phyloP scores from a whole-genome alignment of 2,888 invertebrate genomes.

The Nasonia oneida region DNA sequence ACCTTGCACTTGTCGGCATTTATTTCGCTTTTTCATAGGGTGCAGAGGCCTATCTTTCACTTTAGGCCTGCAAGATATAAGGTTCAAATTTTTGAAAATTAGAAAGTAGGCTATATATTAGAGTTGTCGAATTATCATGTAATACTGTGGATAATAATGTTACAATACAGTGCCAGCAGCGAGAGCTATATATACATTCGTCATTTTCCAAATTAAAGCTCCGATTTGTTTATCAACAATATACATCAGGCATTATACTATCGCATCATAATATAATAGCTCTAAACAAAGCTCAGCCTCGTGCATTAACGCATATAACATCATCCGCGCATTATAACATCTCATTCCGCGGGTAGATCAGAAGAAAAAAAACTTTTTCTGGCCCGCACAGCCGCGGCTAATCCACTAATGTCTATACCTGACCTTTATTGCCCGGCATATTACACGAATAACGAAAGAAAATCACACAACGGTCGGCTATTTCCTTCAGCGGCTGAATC shows the following conservation, averaged over 20 bases:
- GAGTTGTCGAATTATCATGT: background rate
- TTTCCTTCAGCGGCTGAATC: slow-evolving; percentile 6
- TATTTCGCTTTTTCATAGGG: background rate
- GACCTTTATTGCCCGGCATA: slow-evolving; percentile 20
- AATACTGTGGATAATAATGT: too few relatives aligned
- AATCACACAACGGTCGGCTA: slow-evolving; percentile 15
- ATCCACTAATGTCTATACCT: slow-evolving; percentile 43
- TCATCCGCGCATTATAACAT: background rate
- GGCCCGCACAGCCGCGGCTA: background rate
- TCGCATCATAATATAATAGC: too few relatives aligned
- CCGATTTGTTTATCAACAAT: background rate
- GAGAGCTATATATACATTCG: background rate
- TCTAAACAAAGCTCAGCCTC: too few relatives aligned
- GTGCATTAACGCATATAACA: background rate
- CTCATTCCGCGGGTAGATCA: background rate
- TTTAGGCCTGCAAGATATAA: background rate
- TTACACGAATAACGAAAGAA: background rate
- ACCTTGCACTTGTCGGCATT: slow-evolving; percentile 31
- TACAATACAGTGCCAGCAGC: too few relatives aligned
- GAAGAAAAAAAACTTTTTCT: background rate
- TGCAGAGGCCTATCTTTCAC: background rate
- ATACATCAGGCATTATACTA: background rate
- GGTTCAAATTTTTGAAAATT: too few relatives aligned
- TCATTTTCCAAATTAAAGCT: background rate
- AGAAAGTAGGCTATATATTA: too few relatives aligned